These are phyloP conservation scores for Monopis laevigella DNA, from an alignment of 2,888 invertebrate genomes.

Conservation along the genomic window DNA sequence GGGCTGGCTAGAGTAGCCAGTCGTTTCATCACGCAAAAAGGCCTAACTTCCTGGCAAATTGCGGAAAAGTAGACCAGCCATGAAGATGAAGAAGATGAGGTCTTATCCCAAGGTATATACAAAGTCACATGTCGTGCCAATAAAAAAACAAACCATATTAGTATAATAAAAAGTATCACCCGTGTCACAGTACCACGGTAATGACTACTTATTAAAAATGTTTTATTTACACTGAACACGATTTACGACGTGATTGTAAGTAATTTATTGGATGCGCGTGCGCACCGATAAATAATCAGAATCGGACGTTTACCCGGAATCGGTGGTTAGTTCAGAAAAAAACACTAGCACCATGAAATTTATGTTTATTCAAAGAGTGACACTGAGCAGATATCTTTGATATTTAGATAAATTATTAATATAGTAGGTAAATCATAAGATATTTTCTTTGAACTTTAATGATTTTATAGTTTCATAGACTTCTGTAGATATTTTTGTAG, in stretches of 20 bases:
- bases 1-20: no score
- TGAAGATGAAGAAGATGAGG: no score
- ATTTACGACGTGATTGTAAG: constrained; percentile 19
- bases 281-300: constrained; percentile 21
- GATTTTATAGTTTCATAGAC: no score
- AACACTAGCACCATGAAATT: constrained; percentile 7
- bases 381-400: neutral
- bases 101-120: no score
- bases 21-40: no score
- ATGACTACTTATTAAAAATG: constrained; percentile 18
- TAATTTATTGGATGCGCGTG: constrained; percentile 21
- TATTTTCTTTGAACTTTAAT: no score
- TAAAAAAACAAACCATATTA: constrained; percentile 10
- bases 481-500: no score
- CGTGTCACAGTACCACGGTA: constrained; percentile 12
- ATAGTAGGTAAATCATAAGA: no score
- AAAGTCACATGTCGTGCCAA: no score
- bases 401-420: no score
- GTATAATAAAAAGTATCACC: constrained; percentile 8
- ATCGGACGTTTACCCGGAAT: constrained; percentile 21
- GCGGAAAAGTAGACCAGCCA: no score
- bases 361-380: neutral
- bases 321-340: neutral
- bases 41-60: no score
- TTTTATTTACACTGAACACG: constrained; percentile 19